These are phyloP conservation scores for Diabrotica undecimpunctata DNA, from an alignment of 1,140 invertebrate genomes.

Conservation along the genomic window DNA sequence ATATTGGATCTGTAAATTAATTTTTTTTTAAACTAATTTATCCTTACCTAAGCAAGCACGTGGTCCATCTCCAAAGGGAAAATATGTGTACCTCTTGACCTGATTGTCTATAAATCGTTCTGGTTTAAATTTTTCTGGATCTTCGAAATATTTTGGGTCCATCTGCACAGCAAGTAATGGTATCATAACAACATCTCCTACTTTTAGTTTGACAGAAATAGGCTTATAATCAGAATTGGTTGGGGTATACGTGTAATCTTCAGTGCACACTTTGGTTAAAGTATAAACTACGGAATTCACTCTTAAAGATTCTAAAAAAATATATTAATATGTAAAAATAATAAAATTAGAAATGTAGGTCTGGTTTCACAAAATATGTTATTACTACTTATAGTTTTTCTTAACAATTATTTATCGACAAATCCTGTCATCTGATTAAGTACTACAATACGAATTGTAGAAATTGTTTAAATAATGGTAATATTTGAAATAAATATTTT, in stretches of 20 bases:
- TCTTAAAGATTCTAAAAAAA: constrained; percentile 10
- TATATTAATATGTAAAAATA: no score
- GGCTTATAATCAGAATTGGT: constrained; percentile 9
- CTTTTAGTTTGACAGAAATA: constrained; percentile 8
- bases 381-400: no score
- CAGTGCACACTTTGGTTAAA: constrained; percentile 1
- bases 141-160: constrained; percentile 14
- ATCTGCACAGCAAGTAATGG: neutral
- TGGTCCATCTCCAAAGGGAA: constrained; percentile 16
- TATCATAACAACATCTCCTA: constrained; percentile 3
- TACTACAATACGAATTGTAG: no score
- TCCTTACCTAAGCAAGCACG: constrained; percentile 13
- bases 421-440: no score
- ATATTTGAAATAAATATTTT: no score
- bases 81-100: neutral
- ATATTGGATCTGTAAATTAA: no score
- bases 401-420: no score
- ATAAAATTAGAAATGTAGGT: no score
- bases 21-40: no score
- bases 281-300: neutral
- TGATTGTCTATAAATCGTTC: constrained; percentile 10
- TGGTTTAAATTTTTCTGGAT: constrained; percentile 5
- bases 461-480: no score
- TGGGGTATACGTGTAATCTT: constrained; percentile 8
- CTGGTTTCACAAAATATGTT: no score